Evolutionary conservation across 2,113 vertebrate species (phyloP).

Genomic region (Leuciscus idus): DNA sequence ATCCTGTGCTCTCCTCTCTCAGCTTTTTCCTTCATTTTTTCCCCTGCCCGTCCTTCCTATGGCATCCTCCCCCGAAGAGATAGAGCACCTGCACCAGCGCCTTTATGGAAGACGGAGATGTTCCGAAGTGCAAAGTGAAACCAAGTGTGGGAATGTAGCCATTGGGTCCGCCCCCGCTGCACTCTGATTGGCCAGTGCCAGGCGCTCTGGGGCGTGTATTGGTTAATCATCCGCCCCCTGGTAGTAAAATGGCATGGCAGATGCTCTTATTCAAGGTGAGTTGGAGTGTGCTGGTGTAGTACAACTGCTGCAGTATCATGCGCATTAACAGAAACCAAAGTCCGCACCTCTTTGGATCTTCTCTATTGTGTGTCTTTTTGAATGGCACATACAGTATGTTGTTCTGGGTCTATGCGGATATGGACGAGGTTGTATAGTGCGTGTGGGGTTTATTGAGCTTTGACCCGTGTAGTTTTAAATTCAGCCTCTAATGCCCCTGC

Average conservation of each 20-base stretch:
- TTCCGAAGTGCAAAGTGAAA: constrained; percentile 82
- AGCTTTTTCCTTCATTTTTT: constrained; percentile 78
- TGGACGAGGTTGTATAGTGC: not conserved
- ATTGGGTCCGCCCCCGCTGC: constrained; percentile 71
- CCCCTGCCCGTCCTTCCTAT: constrained; percentile 83
- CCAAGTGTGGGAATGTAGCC: constrained; percentile 82
- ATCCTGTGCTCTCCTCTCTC: constrained; percentile 71
- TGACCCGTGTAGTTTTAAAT: not conserved
- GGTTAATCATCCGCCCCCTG: constrained; percentile 72
- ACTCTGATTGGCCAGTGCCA: constrained; percentile 63
- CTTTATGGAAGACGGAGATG: constrained; percentile 78
- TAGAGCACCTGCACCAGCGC: constrained; percentile 80
- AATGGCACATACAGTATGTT: not conserved
- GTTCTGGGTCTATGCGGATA: not conserved
- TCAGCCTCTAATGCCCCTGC: not conserved
- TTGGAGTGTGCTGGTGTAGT: constrained; percentile 87
- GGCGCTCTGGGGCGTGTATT: constrained; percentile 75
- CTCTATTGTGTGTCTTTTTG: constrained; percentile 43
- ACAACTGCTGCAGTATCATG: constrained; percentile 95
- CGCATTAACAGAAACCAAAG: constrained; percentile 83
- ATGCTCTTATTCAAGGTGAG: constrained; percentile 90
- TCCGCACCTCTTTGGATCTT: constrained; percentile 68
- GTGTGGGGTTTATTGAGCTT: not conserved
- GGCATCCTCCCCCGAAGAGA: constrained; percentile 78
- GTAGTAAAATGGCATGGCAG: constrained; percentile 68